These are phyloP conservation scores for Calephelis perditalis DNA, from an alignment of 2,888 invertebrate genomes.

Conservation along the genomic window DNA sequence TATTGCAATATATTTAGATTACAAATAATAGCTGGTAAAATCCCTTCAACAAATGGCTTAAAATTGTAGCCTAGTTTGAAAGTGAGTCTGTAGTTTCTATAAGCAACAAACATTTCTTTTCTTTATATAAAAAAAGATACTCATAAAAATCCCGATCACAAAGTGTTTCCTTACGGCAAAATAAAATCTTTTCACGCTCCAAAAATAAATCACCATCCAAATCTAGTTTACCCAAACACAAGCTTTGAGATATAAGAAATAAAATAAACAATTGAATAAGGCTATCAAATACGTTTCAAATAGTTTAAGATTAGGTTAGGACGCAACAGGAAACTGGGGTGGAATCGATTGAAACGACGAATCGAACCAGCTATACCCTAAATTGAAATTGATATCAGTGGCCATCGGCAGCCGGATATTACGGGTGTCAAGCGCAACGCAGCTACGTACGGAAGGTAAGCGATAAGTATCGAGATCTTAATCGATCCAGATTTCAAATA, in stretches of 20 bases:
- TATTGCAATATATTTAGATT: no score
- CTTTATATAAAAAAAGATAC: no score
- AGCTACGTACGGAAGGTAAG: constrained; percentile 30
- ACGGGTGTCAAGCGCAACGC: constrained; percentile 73
- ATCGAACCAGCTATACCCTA: constrained; percentile 68
- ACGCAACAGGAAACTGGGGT: constrained; percentile 70
- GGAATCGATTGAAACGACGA: constrained; percentile 70
- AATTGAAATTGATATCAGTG: constrained; percentile 77
- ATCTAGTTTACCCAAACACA: not conserved
- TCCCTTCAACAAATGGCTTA: no score
- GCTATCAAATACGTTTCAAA: constrained; percentile 38
- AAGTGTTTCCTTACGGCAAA: not conserved
- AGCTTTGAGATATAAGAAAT: constrained; percentile 1
- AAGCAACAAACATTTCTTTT: no score
- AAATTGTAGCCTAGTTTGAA: no score
- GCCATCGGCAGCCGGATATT: constrained; percentile 71
- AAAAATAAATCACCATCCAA: not conserved
- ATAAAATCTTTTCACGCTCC: not conserved
- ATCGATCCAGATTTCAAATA: constrained; percentile 15
- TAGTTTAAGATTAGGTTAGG: constrained; percentile 64
- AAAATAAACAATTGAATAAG: constrained; percentile 33
- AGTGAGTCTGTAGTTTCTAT: no score
- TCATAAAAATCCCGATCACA: no score
- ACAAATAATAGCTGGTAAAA: no score
- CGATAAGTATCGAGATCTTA: constrained; percentile 26